Evolutionary conservation across 35 echinoderm and acorn worm species (phyloP), one percentile per base, ranked within the genome.

Genomic region (Ptychodera flava): DNA sequence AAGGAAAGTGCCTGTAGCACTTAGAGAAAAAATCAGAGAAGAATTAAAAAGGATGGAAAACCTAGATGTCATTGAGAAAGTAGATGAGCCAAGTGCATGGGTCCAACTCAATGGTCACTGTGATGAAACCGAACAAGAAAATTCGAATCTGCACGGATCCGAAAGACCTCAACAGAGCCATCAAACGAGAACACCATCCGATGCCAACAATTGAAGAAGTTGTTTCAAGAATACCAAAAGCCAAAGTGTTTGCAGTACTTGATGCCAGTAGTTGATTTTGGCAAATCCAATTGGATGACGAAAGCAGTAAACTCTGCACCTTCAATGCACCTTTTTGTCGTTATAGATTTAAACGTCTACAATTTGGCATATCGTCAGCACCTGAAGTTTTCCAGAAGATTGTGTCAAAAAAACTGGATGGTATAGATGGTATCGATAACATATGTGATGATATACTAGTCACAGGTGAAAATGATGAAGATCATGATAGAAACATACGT

Each of bases 21-120:
- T 90, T 15, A 30, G 84, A 36, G 45, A 85, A 35, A 89, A 79
- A 82, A 52, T 93, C 16, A 78, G 33, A 76, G 32, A 31, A 16
- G 87, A 93, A 37, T 32, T 93, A 45, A 32, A 93, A 22, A 35
- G 92, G 31, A 93, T 93, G 84, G 92, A 90, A 86, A 79, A 82
- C 82, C 38, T 90, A 16, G 38, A 80, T 1, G 92, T 93, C 34
- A 90, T 93, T n/a, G n/a, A n/a, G n/a, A n/a, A n/a, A n/a, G n/a
- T n/a, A n/a, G n/a, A n/a, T n/a, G n/a, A n/a, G n/a, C 22, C 28
- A 16, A 16, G 34, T 81, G 12, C 84, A 36, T n/a, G n/a, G n/a
- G n/a, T n/a, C n/a, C n/a, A n/a, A n/a, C n/a, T n/a, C n/a, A n/a
- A n/a, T n/a, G n/a, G n/a, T n/a, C n/a, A n/a, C n/a, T n/a, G n/a